Base-by-base conservation (phyloP, 1,140 invertebrate genomes). In the Tetraneura akinire region DNA sequence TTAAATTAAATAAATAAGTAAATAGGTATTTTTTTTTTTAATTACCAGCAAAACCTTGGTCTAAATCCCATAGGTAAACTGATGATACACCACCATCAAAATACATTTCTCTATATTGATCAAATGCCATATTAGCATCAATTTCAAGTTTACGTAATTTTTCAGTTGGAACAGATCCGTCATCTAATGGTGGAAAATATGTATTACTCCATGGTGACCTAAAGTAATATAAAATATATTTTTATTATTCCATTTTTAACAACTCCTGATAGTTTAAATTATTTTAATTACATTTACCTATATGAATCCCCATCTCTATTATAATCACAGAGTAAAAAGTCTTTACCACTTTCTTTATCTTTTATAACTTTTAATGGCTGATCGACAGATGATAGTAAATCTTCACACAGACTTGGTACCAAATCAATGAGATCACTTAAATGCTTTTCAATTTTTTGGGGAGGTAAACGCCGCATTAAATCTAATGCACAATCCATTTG, bases 81-180 rank as follows among this genome's bases (percentile, higher is more conserved):
- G 97, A 99, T 0, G 97, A 99, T 0, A 99, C 96, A 18, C 98
- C 98, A 80, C 98, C 98, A 87, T 99, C 98, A 87, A 98, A 99
- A 87, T 99, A 99, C 92, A 99, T 96, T 87, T 99, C 97, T 86
- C 97, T 91, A 85, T 99, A 99, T 85, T 98, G 95, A 86, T 99
- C 97, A 87, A 99, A 99, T 14, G 98, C 98, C 85, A 93, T 90
- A 88, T 99, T 99, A 0, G 97, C 97, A 85, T 99, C 97, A 68
- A 99, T 91, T 88, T 99, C 98, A 82, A 99, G 87, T 86, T 96
- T 96, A 81, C 98, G 89, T 83, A 99, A 88, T 83, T 92, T 91
- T 84, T 99, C 97, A 23, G 97, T 98, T 37, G 98, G 98, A 93
- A 98, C 94, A 18, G 97, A 96, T 6, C 97, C 98, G 90, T 99